phyloP scores from a whole-genome alignment of 2,888 invertebrate species.

The Apomyelois bistriatella region DNA sequence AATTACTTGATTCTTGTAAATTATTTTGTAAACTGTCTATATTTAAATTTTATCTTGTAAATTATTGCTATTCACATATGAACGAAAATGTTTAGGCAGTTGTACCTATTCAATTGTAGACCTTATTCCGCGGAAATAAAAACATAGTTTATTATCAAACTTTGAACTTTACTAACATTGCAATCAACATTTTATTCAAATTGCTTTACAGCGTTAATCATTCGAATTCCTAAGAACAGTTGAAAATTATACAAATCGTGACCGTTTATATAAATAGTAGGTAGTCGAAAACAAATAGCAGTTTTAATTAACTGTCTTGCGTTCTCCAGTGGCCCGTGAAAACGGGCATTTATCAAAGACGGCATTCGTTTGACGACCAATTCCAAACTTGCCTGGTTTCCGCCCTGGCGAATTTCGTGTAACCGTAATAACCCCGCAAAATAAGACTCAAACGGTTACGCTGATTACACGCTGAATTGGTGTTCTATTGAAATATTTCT shows the following conservation, averaged over 20 bases:
- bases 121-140: neutral
- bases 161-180: neutral
- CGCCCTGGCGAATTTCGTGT: neutral
- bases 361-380: neutral
- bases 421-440: neutral
- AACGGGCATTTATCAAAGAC: slow-evolving; percentile 3
- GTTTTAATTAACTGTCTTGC: slow-evolving; percentile 2
- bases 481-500: neutral
- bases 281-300: slow-evolving; percentile 5
- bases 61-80: neutral
- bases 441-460: neutral
- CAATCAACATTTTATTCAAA: slow-evolving; percentile 10
- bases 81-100: neutral
- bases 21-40: neutral
- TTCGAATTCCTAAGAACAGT: neutral
- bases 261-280: slow-evolving; percentile 1
- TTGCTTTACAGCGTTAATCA: slow-evolving; percentile 7
- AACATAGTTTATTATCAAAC: neutral
- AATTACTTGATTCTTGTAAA: neutral
- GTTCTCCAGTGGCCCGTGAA: neutral
- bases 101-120: neutral
- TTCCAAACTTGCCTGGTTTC: neutral
- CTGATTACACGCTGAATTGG: neutral
- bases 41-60: neutral
- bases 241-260: slow-evolving; percentile 4